A percentile compares a stretch with the other conserved stretches of the same genome.
Conservation (phyloP, 1,140 invertebrate species). For the Cydia pomonella region DNA sequence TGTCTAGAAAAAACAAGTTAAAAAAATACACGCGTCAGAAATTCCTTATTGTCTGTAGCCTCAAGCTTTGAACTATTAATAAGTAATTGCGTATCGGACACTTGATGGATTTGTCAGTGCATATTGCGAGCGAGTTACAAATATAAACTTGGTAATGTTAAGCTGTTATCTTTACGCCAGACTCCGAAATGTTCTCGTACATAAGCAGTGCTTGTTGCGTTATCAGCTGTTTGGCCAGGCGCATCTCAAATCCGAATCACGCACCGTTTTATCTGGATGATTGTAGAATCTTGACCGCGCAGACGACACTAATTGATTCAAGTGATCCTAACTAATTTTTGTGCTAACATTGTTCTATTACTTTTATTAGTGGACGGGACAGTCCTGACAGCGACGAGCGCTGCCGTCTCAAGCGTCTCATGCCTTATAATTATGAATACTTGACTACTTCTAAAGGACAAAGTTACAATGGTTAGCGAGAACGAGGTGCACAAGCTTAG, state of each 20-base stretch:
- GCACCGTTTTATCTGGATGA: slow-evolving; percentile 8
- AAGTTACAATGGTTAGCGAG: not conserved
- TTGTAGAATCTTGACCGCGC: not conserved
- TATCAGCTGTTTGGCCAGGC: slow-evolving; percentile 17
- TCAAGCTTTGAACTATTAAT: not conserved
- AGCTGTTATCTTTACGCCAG: slow-evolving; percentile 12
- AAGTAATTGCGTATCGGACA: slow-evolving; percentile 25
- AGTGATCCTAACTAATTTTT: slow-evolving; percentile 37
- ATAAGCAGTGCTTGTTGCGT: slow-evolving; percentile 16
- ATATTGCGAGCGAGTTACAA: not conserved
- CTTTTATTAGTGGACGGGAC: slow-evolving; percentile 37
- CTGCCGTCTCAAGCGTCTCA: not conserved
- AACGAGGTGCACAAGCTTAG: not conserved
- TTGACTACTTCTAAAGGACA: not conserved
- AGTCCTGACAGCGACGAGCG: not conserved
- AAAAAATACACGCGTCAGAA: too few relatives aligned
- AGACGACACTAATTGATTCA: slow-evolving; percentile 22
- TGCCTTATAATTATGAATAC: not conserved
- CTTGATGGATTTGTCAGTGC: slow-evolving; percentile 26
- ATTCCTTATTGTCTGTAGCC: too few relatives aligned
- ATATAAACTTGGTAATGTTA: not conserved
- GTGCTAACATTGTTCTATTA: slow-evolving; percentile 36
- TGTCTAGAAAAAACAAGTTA: too few relatives aligned
- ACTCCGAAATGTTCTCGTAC: slow-evolving; percentile 16
- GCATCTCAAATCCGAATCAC: slow-evolving; percentile 28